phyloP scores from a whole-genome alignment of 2,888 invertebrate species.

The Lepas anatifera region DNA sequence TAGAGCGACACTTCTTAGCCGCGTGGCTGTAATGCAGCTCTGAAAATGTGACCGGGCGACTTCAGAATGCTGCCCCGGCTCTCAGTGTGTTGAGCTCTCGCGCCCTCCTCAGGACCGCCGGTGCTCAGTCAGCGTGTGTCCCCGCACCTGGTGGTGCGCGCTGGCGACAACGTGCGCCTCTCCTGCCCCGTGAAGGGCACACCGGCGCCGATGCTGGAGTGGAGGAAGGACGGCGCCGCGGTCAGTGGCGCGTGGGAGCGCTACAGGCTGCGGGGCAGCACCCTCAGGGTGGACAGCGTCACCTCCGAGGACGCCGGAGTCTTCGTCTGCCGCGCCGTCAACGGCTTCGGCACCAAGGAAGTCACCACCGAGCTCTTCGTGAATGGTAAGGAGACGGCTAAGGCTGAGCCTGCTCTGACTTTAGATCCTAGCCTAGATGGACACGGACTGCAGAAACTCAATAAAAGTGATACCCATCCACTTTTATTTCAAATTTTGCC shows the following conservation, averaged over 20 bases:
- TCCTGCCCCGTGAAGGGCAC: not conserved
- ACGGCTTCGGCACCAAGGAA: slow-evolving; percentile 20
- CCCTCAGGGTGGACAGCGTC: slow-evolving; percentile 17
- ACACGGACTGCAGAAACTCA: too few relatives aligned
- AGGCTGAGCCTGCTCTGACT: too few relatives aligned
- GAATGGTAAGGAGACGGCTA: slow-evolving; percentile 19
- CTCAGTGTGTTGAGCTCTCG: too few relatives aligned
- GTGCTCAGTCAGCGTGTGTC: not conserved
- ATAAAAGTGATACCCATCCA: too few relatives aligned
- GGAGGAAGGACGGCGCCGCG: slow-evolving; percentile 17
- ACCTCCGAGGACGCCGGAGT: slow-evolving; percentile 15
- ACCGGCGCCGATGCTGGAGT: not conserved
- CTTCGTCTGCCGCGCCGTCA: slow-evolving; percentile 20
- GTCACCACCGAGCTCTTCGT: slow-evolving; percentile 18
- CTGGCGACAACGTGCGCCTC: not conserved
- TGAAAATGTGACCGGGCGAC: too few relatives aligned
- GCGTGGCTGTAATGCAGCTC: too few relatives aligned
- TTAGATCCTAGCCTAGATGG: too few relatives aligned
- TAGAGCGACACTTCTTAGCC: too few relatives aligned
- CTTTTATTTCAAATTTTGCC: too few relatives aligned
- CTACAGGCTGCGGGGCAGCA: slow-evolving; percentile 15
- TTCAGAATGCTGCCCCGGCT: too few relatives aligned
- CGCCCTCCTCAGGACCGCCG: not conserved
- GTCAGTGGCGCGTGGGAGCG: slow-evolving; percentile 20
- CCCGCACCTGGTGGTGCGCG: not conserved